Conservation (phyloP, 2,113 vertebrate species). For the Caretta caretta region DNA sequence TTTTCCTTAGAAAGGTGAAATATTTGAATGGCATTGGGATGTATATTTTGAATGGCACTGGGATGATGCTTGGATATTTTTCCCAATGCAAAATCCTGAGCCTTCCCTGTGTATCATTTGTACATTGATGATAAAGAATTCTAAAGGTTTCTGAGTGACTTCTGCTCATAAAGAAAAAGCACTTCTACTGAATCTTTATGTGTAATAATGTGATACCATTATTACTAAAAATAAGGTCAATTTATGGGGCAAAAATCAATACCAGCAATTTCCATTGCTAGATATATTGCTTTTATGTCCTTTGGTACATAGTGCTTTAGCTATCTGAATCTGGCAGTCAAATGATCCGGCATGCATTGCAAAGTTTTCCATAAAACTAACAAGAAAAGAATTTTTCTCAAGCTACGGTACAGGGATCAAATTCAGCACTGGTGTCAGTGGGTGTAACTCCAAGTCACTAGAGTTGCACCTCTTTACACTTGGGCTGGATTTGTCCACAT, state of each 20-base stretch:
- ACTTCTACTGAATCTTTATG: constrained; percentile 31
- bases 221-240: constrained; percentile 57
- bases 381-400: not conserved
- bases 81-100: not conserved
- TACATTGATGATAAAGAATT: not conserved
- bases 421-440: not conserved
- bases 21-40: not conserved
- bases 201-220: constrained; percentile 48
- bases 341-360: constrained; percentile 14
- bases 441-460: not conserved
- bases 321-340: constrained; percentile 38
- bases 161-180: constrained; percentile 20
- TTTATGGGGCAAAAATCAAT: constrained; percentile 57
- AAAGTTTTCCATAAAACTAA: constrained; percentile 4
- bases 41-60: not conserved
- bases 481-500: not conserved
- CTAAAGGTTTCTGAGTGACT: constrained; percentile 26
- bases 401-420: not conserved
- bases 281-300: constrained; percentile 50
- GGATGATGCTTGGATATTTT: not conserved
- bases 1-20: constrained; percentile 13
- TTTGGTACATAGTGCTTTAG: constrained; percentile 26
- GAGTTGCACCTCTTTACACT: not conserved
- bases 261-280: constrained; percentile 44
- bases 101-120: constrained; percentile 26